Base-by-base conservation (phyloP, 2,113 vertebrate genomes). In the Polypterus bichir region DNA sequence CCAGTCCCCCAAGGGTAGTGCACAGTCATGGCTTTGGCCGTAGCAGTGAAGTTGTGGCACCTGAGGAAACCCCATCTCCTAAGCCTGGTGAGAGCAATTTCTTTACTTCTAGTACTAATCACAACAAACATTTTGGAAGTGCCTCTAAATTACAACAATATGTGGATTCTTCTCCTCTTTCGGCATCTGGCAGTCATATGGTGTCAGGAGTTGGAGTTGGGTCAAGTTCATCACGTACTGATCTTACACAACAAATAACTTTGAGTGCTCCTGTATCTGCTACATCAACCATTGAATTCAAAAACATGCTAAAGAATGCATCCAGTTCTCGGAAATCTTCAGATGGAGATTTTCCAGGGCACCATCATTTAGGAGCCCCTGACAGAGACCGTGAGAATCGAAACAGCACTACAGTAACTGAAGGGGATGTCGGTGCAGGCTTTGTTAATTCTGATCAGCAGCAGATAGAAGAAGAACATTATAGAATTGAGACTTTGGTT, bases 401-500 rank as follows among this genome's bases (percentile, higher is more conserved):
- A 27, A 27, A 27, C 27, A 27, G 27, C 27, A 27, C 27, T 27
- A 27, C 27, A 27, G 48, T 80, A 0, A 7, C 52, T 0, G 87
- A 87, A 2, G 74, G 72, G 4, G 69, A 64, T 4, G 1, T 62
- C 4, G 62, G 80, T 0, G 5, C 80, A 1, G 47, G 58, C 11
- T 74, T 77, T 3, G 1, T 68, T 7, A 72, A 75, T n/a, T 57
- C 76, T 3, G 75, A 65, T 2, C 63, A 68, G 1, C 80, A 69
- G 0, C 71, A 66, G 0, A 70, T 54, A 0, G 77, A 72, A 3
- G 86, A 89, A 54, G 89, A 91, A 72, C 92, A 91, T 65, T 94
- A 92, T 70, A 89, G 91, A 47, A 97, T 98, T 8, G 91, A 97
- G 74, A 97, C 94, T 1, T 77, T 94, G 0, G 93, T 97, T 55